These are phyloP conservation scores for Dendrolimus punctatus DNA, from an alignment of 1,140 invertebrate genomes.

Conservation along the genomic window DNA sequence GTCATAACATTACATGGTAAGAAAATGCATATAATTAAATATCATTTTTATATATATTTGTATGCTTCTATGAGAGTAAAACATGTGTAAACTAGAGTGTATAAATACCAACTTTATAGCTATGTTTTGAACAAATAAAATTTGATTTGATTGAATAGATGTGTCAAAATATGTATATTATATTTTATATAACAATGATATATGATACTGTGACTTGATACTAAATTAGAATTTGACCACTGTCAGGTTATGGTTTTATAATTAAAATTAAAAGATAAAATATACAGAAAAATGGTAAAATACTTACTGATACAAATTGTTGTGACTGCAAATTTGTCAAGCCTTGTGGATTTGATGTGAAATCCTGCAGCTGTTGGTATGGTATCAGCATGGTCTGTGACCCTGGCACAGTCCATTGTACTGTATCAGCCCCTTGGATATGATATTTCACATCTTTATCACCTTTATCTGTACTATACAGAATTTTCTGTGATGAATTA, in stretches of 20 bases:
- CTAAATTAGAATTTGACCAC: too few species aligned
- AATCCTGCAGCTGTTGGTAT: conserved; percentile 58
- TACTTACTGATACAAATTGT: conserved; percentile 63
- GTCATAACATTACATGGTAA: too few species aligned
- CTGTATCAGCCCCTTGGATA: conserved; percentile 56
- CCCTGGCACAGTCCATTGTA: conserved; percentile 60
- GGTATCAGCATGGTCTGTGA: conserved; percentile 64
- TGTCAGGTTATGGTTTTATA: background rate
- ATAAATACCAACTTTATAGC: too few species aligned
- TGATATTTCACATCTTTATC: conserved; percentile 63
- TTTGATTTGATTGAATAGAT: too few species aligned
- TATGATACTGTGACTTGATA: too few species aligned
- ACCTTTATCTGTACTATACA: conserved; percentile 60
- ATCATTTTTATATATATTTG: too few species aligned
- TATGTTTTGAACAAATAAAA: too few species aligned
- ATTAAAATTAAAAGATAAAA: background rate
- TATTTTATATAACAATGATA: too few species aligned
- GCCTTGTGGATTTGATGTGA: conserved; percentile 44
- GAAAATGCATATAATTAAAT: too few species aligned
- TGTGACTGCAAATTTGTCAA: conserved; percentile 53
- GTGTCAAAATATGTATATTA: too few species aligned
- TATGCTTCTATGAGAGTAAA: too few species aligned
- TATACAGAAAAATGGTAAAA: background rate
- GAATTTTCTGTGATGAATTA: conserved; percentile 59
- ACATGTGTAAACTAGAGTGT: too few species aligned